Conservation (phyloP, 92 coral and sea anemone genomes). For the Phymanthus crucifer region DNA sequence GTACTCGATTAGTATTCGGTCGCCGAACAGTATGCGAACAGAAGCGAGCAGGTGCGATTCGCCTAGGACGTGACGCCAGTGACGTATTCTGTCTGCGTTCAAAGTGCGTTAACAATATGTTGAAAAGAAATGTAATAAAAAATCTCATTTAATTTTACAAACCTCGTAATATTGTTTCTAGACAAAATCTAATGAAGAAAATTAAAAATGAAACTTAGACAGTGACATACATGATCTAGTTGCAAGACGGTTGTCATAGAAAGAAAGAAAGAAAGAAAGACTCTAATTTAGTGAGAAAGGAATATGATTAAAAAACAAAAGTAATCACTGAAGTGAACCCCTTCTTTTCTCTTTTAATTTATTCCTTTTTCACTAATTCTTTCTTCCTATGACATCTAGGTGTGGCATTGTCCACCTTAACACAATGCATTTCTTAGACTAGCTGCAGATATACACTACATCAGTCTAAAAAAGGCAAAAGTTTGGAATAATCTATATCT, state of each 20-base stretch:
- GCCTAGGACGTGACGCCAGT: conserved; percentile 7
- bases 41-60: not conserved
- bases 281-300: too few species aligned
- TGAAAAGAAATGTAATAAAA: not conserved
- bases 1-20: not conserved
- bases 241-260: too few species aligned
- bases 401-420: too few species aligned
- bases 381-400: too few species aligned
- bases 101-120: not conserved
- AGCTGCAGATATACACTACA: too few species aligned
- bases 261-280: too few species aligned
- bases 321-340: too few species aligned
- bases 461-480: too few species aligned
- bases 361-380: too few species aligned
- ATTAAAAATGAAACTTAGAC: not conserved
- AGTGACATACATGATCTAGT: too few species aligned
- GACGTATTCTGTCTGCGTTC: conserved; percentile 10
- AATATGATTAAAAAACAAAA: too few species aligned
- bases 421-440: not conserved
- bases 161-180: not conserved
- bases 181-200: not conserved
- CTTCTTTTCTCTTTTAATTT: too few species aligned
- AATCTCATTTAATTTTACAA: not conserved
- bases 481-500: not conserved
- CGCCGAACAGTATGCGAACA: conserved; percentile 7